Conservation (phyloP, 2,113 vertebrate genomes). For the Aythya baeri region DNA sequence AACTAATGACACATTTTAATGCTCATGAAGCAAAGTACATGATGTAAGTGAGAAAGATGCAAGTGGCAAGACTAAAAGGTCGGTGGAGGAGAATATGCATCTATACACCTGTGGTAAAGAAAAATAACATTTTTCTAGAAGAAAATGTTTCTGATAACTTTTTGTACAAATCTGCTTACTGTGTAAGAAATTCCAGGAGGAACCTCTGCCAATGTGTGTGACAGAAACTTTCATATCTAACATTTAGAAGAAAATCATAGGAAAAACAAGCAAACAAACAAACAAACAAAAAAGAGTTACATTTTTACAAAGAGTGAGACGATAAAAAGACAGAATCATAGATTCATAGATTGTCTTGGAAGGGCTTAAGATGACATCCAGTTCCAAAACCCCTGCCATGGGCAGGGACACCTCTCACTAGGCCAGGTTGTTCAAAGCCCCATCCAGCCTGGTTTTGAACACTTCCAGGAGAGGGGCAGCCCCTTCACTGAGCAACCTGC, state of each 20-base stretch:
- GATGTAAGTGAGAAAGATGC: neutral
- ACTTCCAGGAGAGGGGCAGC: no score
- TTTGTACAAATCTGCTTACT: neutral
- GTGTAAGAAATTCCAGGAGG: neutral
- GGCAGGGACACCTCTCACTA: no score
- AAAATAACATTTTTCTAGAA: neutral
- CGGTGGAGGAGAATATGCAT: neutral
- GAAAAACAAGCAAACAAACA: neutral
- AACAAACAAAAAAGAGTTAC: neutral
- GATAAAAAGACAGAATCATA: neutral
- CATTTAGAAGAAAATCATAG: neutral
- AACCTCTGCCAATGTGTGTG: neutral
- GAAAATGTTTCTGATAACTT: neutral
- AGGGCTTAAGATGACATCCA: neutral
- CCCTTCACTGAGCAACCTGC: no score
- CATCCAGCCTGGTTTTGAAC: no score
- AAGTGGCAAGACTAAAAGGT: neutral
- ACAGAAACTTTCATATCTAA: neutral
- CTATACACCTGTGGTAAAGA: neutral
- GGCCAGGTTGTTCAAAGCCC: no score
- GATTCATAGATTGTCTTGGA: neutral
- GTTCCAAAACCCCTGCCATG: no score
- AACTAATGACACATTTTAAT: slow-evolving; percentile 47
- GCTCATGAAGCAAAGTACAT: slow-evolving; percentile 1
- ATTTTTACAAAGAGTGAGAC: neutral